phyloP scores from a whole-genome alignment of 2,797 vertebrate genomes.

The Sebastes taczanowskii region DNA sequence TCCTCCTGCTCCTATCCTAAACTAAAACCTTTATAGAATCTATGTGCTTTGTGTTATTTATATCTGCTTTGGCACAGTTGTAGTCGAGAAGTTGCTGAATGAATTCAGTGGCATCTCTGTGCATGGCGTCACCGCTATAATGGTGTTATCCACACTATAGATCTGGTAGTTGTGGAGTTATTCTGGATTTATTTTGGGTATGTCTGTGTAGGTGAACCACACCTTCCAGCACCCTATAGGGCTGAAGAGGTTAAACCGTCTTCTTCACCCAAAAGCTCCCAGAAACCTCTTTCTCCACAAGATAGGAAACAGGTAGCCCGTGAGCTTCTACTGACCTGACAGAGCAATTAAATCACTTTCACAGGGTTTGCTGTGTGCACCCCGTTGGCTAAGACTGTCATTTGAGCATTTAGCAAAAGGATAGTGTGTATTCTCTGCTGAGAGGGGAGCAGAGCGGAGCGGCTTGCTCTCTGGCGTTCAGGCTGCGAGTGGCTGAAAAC shows the following conservation, averaged over 20 bases:
- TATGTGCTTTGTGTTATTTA: no score
- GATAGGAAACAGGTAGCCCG: slow-evolving; percentile 36
- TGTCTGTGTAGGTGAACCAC: neutral
- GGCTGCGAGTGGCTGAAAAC: slow-evolving; percentile 68
- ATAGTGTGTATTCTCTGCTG: slow-evolving; percentile 39
- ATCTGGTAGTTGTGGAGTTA: no score
- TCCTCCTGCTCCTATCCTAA: rapidly evolving
- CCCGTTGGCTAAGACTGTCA: slow-evolving; percentile 60
- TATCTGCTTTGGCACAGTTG: no score
- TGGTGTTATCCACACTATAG: no score
- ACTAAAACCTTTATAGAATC: no score
- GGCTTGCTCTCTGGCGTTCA: slow-evolving; percentile 29
- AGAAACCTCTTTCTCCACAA: neutral
- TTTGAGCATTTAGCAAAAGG: slow-evolving; percentile 72
- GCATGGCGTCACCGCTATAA: rapidly evolving
- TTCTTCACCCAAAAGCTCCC: neutral
- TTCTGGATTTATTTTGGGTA: no score
- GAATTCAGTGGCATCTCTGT: no score
- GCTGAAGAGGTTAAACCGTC: neutral
- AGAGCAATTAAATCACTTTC: slow-evolving; percentile 75
- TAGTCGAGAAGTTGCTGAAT: no score
- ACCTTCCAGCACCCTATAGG: neutral
- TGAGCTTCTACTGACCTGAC: slow-evolving; percentile 68
- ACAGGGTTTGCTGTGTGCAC: slow-evolving; percentile 15
- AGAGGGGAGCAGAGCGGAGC: neutral